Evolutionary conservation across 2,888 invertebrate species (phyloP).

Genomic region (Pristionchus entomophagus): DNA sequence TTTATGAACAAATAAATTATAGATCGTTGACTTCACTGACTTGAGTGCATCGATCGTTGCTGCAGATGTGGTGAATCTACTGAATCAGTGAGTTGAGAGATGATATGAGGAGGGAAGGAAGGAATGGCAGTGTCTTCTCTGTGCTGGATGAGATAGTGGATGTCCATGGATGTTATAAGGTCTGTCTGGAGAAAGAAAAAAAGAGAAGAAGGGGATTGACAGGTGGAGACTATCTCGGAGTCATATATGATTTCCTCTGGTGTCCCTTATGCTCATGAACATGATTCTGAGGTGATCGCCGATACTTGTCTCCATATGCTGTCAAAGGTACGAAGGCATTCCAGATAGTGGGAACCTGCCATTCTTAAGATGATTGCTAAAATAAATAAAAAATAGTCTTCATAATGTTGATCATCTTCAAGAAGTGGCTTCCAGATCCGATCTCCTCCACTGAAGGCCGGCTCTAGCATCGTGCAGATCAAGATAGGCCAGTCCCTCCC

Average conservation of each 20-base stretch:
- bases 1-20: neutral
- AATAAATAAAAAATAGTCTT: too few species aligned
- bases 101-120: neutral
- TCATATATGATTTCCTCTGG: slow-evolving; percentile 68
- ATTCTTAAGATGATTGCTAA: too few species aligned
- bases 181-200: neutral
- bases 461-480: slow-evolving; percentile 55
- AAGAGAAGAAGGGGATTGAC: neutral
- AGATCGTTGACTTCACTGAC: slow-evolving; percentile 84
- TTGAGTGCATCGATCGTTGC: slow-evolving; percentile 95
- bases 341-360: too few species aligned
- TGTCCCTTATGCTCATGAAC: slow-evolving; percentile 56
- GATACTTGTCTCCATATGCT: slow-evolving; percentile 67
- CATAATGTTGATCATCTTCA: neutral
- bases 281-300: slow-evolving; percentile 55
- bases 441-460: slow-evolving; percentile 48
- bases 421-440: slow-evolving; percentile 6
- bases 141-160: slow-evolving; percentile 93
- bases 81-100: slow-evolving; percentile 81
- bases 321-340: slow-evolving; percentile 42
- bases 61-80: slow-evolving; percentile 97
- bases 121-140: slow-evolving; percentile 56
- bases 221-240: slow-evolving; percentile 69
- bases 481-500: slow-evolving; percentile 54
- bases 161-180: slow-evolving; percentile 81